These are phyloP conservation scores for Apocheima hispidaria DNA, from an alignment of 2,888 invertebrate genomes.

Conservation along the genomic window DNA sequence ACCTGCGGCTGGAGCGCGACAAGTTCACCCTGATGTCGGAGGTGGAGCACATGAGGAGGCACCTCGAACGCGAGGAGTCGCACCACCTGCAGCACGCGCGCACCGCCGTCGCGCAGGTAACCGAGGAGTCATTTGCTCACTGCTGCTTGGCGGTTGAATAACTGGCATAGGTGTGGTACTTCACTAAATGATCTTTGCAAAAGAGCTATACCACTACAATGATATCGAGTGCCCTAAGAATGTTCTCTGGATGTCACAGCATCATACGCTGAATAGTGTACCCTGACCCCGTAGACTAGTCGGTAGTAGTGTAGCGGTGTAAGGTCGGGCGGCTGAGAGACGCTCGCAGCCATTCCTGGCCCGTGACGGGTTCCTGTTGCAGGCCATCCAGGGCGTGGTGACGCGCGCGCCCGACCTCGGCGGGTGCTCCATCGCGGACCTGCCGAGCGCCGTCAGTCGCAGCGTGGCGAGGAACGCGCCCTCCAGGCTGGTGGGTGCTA, in stretches of 20 bases:
- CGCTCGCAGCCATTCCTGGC: constrained; percentile 22
- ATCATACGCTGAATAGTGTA: too few species aligned
- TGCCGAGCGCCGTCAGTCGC: constrained; percentile 75
- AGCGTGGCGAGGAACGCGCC: constrained; percentile 79
- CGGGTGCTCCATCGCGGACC: constrained; percentile 69
- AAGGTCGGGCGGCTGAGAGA: neutral
- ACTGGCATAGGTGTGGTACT: too few species aligned
- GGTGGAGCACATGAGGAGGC: constrained; percentile 72
- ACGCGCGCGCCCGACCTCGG: constrained; percentile 61
- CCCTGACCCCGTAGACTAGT: too few species aligned
- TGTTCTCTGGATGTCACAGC: too few species aligned
- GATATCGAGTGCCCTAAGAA: too few species aligned
- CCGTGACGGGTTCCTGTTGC: constrained; percentile 24
- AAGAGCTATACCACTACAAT: too few species aligned
- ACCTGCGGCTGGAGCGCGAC: constrained; percentile 75
- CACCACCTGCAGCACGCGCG: constrained; percentile 79
- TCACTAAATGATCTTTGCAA: too few species aligned
- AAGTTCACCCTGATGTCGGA: constrained; percentile 69
- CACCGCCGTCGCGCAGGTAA: constrained; percentile 74
- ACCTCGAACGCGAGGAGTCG: constrained; percentile 73
- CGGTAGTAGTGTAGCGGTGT: neutral
- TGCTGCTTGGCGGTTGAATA: too few species aligned
- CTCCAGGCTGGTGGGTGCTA: constrained; percentile 67
- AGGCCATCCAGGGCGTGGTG: constrained; percentile 79
- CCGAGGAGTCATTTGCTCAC: neutral